A percentile compares a stretch with the other conserved stretches of the same genome.
phyloP scores from a whole-genome alignment of 2,888 invertebrate genomes.

The Conus canariensis region DNA sequence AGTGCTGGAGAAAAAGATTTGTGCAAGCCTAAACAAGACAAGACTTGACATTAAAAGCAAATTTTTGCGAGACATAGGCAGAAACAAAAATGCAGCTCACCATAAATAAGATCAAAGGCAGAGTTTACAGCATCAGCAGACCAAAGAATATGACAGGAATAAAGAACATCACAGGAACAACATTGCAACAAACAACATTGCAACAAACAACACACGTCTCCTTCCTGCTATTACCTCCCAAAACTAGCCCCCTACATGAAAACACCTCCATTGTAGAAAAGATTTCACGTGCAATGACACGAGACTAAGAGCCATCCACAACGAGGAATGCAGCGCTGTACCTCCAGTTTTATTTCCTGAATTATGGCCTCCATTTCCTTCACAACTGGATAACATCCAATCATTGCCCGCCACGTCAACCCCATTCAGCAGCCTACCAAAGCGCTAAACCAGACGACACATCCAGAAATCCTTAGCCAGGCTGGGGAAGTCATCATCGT shows the following conservation, averaged over 20 bases:
- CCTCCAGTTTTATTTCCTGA: background rate
- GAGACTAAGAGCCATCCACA: background rate
- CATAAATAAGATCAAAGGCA: too few species aligned
- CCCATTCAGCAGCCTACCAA: background rate
- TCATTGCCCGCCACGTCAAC: background rate
- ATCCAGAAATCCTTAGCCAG: background rate
- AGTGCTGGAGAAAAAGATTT: too few species aligned
- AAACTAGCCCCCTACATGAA: background rate
- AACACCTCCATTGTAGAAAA: background rate
- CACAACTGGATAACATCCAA: background rate
- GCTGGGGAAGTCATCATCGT: background rate
- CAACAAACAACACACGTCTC: too few species aligned
- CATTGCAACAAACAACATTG: too few species aligned
- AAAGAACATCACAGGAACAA: too few species aligned
- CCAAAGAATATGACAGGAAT: too few species aligned
- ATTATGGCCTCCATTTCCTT: background rate
- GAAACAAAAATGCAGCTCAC: too few species aligned
- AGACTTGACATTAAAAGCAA: too few species aligned
- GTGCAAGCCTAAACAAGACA: too few species aligned
- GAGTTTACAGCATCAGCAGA: too few species aligned
- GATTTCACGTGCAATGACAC: background rate
- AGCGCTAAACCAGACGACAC: conserved; percentile 1
- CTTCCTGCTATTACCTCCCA: too few species aligned
- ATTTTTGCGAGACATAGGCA: too few species aligned
- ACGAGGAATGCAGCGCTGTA: background rate